A percentile compares a stretch with the other conserved stretches of the same genome.
phyloP scores from a whole-genome alignment of 2,113 vertebrate genomes.

The Urocynchramus pylzowi region DNA sequence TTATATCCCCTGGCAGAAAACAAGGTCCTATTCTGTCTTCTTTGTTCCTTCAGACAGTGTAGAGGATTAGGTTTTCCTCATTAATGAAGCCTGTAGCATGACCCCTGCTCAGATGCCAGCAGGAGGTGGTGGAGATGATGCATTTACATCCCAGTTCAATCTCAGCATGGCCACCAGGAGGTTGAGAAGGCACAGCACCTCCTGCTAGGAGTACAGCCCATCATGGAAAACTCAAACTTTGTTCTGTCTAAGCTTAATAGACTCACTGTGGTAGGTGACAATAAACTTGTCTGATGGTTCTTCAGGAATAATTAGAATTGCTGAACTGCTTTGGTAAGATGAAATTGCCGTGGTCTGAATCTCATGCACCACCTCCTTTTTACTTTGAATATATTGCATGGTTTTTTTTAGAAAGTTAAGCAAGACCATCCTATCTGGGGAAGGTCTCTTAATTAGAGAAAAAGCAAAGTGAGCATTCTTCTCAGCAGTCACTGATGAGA shows the following conservation, averaged over 20 bases:
- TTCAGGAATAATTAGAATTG: not conserved
- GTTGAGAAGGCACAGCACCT: not conserved
- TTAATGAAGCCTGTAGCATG: not conserved
- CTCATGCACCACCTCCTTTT: not conserved
- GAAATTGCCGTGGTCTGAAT: not conserved
- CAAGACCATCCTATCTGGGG: not conserved
- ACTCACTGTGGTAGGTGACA: not conserved
- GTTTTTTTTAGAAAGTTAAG: not conserved
- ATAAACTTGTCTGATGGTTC: not conserved
- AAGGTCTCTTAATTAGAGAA: not conserved
- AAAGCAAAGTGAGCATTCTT: not conserved
- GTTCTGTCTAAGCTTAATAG: not conserved
- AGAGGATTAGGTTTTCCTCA: not conserved
- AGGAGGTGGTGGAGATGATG: not conserved
- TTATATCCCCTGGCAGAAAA: not conserved
- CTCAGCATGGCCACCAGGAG: not conserved
- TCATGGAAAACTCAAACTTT: not conserved
- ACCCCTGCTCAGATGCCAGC: not conserved
- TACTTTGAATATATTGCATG: not conserved
- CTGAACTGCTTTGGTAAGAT: not conserved
- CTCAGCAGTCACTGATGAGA: not conserved
- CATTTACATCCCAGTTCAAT: not conserved
- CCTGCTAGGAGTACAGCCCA: not conserved
- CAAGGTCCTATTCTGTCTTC: not conserved
- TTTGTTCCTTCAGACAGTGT: not conserved